Evolutionary conservation across 1,140 invertebrate genomes (phyloP), one percentile per base, ranked within the genome.

Genomic region (Stenopsyche tienmushanensis): DNA sequence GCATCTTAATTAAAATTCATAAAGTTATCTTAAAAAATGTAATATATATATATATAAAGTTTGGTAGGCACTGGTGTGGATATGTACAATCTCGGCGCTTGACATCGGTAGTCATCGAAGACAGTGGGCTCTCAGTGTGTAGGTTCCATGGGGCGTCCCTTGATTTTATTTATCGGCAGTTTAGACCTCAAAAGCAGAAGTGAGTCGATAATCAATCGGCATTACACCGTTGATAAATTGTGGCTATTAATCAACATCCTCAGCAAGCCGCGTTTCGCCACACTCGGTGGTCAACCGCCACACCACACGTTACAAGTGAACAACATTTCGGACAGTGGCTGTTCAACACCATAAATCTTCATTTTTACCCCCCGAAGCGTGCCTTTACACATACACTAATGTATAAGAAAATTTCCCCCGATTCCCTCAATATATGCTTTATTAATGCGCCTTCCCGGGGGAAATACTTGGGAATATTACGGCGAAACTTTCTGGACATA

Each of bases 121-220:
- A n/a, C n/a, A n/a, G n/a, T n/a, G n/a, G n/a, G n/a, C 29, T 13
- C 29, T 34, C 5, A 5, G 5, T 13, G 5, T 34, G 29, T 34
- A 34, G 13, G 5, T 34, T 34, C 29, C 29, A n/a, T 13, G 29
- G 29, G 29, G 29, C 29, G 29, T 34, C 21, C 17, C 47, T 10
- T 29, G 21, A 53, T 53, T 53, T 53, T 53, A 53, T 53, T 53
- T 53, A 53, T 53, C 24, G 50, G 9, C 15, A 34, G 29, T 8
- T 26, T 2, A 10, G 24, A 23, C 24, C 50, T 21, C 24, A 53
- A 26, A 53, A 21, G 9, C 24, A 13, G 10, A 41, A 5, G 17
- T 41, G 10, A 57, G 7, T 24, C 54, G 34, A 57, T 57, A 57
- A 57, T 57, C 54, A 57, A 57, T 57, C 54, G 54, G 34, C 54